phyloP scores from a whole-genome alignment of 2,888 invertebrate genomes.

The Baronia brevicornis region DNA sequence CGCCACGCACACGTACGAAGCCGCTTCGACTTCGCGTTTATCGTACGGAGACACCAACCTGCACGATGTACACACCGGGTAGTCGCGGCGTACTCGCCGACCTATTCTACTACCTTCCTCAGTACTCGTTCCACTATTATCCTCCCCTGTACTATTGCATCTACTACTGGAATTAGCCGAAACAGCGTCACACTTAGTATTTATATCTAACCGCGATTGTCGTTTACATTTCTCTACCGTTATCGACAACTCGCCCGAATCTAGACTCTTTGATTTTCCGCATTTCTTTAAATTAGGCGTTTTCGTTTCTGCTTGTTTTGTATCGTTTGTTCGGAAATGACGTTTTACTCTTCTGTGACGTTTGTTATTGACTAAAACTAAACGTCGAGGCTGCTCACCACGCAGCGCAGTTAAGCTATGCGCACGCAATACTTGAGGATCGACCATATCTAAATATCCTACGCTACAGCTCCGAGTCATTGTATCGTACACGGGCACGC shows the following conservation, averaged over 20 bases:
- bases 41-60: conserved; percentile 37
- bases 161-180: conserved; percentile 36
- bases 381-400: conserved; percentile 84
- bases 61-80: conserved; percentile 39
- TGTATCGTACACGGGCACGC: conserved; percentile 71
- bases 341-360: conserved; percentile 62
- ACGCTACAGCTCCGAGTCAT: conserved; percentile 92
- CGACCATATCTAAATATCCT: conserved; percentile 89
- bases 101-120: conserved; percentile 28
- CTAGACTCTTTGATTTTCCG: conserved; percentile 88
- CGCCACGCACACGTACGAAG: conserved; percentile 34
- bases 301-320: conserved; percentile 35
- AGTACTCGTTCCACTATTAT: conserved; percentile 36
- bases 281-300: conserved; percentile 78
- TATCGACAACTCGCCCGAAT: conserved; percentile 87
- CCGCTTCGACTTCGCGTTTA: conserved; percentile 27
- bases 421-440: conserved; percentile 82
- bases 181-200: conserved; percentile 21
- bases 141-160: conserved; percentile 40
- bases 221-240: conserved; percentile 60
- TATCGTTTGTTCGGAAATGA: conserved; percentile 46
- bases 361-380: conserved; percentile 83
- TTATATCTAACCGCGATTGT: conserved; percentile 27
- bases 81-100: conserved; percentile 33
- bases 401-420: conserved; percentile 82